Evolutionary conservation across 2,888 invertebrate genomes (phyloP).

Genomic region (Pristionchus mayeri): DNA sequence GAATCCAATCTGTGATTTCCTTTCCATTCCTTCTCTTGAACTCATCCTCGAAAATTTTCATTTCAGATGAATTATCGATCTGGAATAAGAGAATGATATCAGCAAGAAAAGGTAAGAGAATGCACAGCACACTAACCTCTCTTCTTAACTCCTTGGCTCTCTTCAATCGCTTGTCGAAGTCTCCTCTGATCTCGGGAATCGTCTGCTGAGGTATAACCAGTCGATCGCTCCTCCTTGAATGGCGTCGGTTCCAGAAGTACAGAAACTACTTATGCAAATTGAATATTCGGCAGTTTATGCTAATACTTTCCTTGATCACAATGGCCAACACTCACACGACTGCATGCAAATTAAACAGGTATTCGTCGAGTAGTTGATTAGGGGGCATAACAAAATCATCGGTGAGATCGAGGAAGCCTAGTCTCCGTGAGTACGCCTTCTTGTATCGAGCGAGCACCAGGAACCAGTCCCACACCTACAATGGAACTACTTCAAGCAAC

Average conservation of each 20-base stretch:
- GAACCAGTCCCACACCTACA: conserved; percentile 3
- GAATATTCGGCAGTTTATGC: no score
- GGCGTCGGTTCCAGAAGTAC: no score
- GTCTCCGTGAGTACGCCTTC: not conserved
- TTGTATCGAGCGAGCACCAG: not conserved
- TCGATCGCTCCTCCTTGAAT: not conserved
- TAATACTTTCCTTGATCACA: not conserved
- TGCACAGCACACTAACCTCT: no score
- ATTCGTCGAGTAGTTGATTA: not conserved
- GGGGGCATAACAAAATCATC: not conserved
- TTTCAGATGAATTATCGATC: not conserved
- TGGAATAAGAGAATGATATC: no score
- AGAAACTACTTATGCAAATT: not conserved
- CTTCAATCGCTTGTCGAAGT: not conserved
- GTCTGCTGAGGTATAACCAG: not conserved
- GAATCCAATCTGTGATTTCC: not conserved
- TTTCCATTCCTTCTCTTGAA: not conserved
- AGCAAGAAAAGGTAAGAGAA: no score
- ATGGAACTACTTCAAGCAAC: not conserved
- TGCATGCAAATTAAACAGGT: not conserved
- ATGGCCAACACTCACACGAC: not conserved
- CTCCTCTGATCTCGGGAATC: not conserved
- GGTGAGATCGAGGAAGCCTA: not conserved
- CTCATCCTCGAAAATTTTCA: not conserved
- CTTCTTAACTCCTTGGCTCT: not conserved